Conservation (phyloP, 2,113 vertebrate species). For the Pipa parva region DNA sequence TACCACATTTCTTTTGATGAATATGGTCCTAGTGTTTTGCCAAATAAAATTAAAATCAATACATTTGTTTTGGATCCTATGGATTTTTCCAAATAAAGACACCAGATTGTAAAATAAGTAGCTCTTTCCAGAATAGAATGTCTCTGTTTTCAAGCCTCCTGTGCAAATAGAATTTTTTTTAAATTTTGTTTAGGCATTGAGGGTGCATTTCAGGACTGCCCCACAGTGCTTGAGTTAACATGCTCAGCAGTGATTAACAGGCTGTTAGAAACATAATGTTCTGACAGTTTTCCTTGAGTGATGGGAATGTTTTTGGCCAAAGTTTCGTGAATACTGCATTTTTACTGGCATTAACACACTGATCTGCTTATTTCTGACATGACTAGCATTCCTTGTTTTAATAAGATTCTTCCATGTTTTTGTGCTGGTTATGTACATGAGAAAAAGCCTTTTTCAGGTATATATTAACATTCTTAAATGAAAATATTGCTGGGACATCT, state of each 20-base stretch:
- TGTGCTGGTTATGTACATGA: neutral
- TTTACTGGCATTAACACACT: constrained; percentile 26
- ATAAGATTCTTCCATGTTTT: constrained; percentile 25
- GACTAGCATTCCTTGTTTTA: constrained; percentile 33
- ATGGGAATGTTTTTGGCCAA: constrained; percentile 27
- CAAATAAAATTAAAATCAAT: too few relatives aligned
- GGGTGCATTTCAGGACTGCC: neutral
- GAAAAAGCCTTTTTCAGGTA: too few relatives aligned
- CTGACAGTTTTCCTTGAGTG: constrained; percentile 26
- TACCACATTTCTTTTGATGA: too few relatives aligned
- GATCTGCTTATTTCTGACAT: constrained; percentile 30
- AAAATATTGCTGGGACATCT: too few relatives aligned
- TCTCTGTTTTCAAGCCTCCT: neutral
- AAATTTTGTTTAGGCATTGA: neutral
- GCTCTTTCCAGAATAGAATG: too few relatives aligned
- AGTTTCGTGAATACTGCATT: constrained; percentile 24
- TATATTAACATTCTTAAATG: too few relatives aligned
- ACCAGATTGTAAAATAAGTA: too few relatives aligned
- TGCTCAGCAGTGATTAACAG: constrained; percentile 16
- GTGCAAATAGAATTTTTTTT: neutral
- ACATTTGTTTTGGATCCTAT: too few relatives aligned
- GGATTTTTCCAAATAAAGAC: too few relatives aligned
- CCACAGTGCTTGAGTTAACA: constrained; percentile 19
- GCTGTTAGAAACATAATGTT: constrained; percentile 33
- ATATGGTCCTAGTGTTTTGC: too few relatives aligned